Conservation (phyloP, 2,888 invertebrate species). For the Drepana falcataria region DNA sequence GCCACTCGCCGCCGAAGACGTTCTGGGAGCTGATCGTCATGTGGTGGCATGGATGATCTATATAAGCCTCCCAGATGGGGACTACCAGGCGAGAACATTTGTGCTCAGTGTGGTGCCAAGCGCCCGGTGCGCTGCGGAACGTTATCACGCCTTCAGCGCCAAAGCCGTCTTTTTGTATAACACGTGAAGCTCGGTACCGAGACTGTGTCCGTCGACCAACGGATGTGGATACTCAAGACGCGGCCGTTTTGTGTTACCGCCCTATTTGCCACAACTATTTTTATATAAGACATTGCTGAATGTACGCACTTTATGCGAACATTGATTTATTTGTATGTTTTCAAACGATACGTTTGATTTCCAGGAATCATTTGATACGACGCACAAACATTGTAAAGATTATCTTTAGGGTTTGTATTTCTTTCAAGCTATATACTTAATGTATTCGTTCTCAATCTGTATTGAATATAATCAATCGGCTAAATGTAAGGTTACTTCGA, state of each 20-base stretch:
- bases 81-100: constrained; percentile 66
- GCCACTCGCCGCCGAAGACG: constrained; percentile 84
- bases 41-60: constrained; percentile 79
- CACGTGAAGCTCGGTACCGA: constrained; percentile 47
- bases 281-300: constrained; percentile 66
- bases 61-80: constrained; percentile 64
- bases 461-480: constrained; percentile 31
- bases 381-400: constrained; percentile 74
- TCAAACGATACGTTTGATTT: constrained; percentile 50
- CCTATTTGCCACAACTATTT: constrained; percentile 65
- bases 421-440: constrained; percentile 43
- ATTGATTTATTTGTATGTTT: constrained; percentile 50
- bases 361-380: constrained; percentile 65
- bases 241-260: constrained; percentile 55
- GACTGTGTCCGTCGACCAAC: constrained; percentile 69
- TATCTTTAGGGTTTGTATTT: constrained; percentile 52
- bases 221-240: constrained; percentile 39
- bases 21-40: constrained; percentile 78
- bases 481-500: constrained; percentile 66
- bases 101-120: constrained; percentile 74
- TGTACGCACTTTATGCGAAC: constrained; percentile 48
- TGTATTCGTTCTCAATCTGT: constrained; percentile 38
- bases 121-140: constrained; percentile 63
- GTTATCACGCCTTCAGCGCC: constrained; percentile 55
- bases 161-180: constrained; percentile 73